These are phyloP conservation scores for Pygathrix nemaeus DNA, from an alignment of 2,113 vertebrate genomes.

Conservation along the genomic window DNA sequence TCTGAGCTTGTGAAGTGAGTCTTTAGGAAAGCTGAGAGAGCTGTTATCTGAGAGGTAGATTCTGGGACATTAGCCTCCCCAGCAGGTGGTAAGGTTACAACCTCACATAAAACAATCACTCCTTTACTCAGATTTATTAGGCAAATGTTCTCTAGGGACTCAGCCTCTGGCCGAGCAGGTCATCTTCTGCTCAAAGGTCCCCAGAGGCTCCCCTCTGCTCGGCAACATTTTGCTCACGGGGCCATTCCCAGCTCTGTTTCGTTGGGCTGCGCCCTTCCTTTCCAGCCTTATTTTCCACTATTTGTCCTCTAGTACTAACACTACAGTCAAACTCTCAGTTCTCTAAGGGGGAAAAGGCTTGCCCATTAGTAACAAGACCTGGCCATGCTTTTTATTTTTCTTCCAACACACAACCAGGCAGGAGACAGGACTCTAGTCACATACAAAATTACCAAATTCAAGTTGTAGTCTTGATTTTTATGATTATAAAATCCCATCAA, in stretches of 20 bases:
- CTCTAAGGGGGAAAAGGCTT: neutral
- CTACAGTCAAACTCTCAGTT: neutral
- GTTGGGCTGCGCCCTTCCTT: neutral
- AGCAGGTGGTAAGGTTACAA: neutral
- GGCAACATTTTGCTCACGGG: neutral
- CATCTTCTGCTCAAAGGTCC: neutral
- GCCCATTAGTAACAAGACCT: neutral
- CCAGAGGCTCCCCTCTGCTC: neutral
- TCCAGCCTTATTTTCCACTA: neutral
- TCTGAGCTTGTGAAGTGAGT: neutral
- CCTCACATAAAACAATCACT: neutral
- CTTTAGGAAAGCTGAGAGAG: neutral
- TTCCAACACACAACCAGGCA: neutral
- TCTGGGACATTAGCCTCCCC: neutral
- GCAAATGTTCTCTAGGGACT: neutral
- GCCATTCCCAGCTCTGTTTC: neutral
- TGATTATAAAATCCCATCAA: neutral
- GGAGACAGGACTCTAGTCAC: neutral
- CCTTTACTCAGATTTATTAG: neutral
- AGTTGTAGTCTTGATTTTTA: neutral
- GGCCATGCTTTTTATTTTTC: neutral
- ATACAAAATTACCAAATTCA: neutral
- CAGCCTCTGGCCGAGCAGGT: neutral
- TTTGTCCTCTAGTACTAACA: neutral
- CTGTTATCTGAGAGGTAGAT: conserved; percentile 33